These are phyloP conservation scores for Caracal caracal DNA, from an alignment of 2,113 vertebrate species.

Conservation along the genomic window DNA sequence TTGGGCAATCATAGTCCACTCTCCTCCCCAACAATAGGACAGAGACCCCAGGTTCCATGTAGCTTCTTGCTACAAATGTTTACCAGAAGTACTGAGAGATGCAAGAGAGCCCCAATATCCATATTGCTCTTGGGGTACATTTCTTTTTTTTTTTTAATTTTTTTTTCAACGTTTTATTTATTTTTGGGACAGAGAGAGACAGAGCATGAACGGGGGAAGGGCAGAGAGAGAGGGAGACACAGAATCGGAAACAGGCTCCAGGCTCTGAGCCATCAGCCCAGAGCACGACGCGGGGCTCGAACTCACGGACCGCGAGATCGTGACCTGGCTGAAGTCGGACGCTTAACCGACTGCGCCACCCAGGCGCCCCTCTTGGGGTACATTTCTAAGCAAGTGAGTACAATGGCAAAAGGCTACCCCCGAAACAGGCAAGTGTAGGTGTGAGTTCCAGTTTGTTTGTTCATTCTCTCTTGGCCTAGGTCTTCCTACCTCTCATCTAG, in stretches of 20 bases:
- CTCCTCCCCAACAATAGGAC: background rate
- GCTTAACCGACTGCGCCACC: no score
- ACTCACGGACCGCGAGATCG: no score
- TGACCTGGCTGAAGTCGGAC: no score
- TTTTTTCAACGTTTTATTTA: no score
- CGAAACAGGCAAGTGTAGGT: background rate
- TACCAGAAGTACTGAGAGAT: background rate
- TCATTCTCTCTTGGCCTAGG: background rate
- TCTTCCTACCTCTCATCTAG: background rate
- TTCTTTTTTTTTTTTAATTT: no score
- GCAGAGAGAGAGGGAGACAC: no score
- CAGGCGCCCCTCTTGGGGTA: background rate
- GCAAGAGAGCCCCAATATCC: background rate
- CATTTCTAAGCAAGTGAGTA: background rate
- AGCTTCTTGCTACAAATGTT: background rate
- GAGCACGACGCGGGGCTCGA: no score
- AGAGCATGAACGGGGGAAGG: no score
- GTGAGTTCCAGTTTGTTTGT: background rate
- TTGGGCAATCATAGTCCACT: background rate
- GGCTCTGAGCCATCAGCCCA: no score
- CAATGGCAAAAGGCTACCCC: background rate
- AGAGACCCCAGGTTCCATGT: background rate
- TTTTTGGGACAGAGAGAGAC: no score
- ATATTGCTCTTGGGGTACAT: background rate
- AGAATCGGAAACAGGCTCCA: no score